Base-by-base conservation (phyloP, 2,888 invertebrate species). In the Eutolmus rufibarbis region DNA sequence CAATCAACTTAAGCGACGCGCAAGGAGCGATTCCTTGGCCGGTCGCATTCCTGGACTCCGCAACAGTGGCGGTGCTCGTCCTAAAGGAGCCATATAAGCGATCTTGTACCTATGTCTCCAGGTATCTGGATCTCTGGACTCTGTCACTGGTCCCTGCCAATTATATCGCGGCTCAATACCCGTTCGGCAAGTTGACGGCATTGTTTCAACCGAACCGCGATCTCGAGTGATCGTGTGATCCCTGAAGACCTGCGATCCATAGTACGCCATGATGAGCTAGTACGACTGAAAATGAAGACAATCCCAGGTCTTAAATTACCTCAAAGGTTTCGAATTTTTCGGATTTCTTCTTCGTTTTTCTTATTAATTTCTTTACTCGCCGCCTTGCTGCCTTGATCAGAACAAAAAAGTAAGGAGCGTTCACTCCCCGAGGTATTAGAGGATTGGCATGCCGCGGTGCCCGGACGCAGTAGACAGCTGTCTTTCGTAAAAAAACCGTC, bases 1-100 rank as follows among this genome's bases (percentile, higher is more conserved):
- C 88, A 88, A 87, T 87, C 88, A 88, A 88, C 88, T 86, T 85
- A 84, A 77, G 46, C 84, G 79, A 76, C 87, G 87, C 88, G 87
- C 87, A 88, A 87, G 88, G 87, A 85, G 81, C 37, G 51, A 79
- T 66, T 84, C 78, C n/a, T 9, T 28, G 43, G 43, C 40, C 34
- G 85, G 46, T 74, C 34, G 46, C 85, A 85, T 85, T 85, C 85
- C 40, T 85, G 31, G 16, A 57, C 43, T 43, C 28, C 74, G 56
- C 66, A 40, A 84, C 37, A 16, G 43, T 16, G 74, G 34, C 56
- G 19, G 74, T 74, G 40, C 74, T 84, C 85, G n/a, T 82, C 74
- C 74, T 85, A 31, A 85, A 74, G 85, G 78, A 86, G 46, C 57
- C 77, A 56, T 85, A 82, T 28, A 66, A 9, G 23, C 16, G 37